A percentile compares a stretch with the other conserved stretches of the same genome.
Conservation (phyloP, 2,888 invertebrate species). For the Troides helena region DNA sequence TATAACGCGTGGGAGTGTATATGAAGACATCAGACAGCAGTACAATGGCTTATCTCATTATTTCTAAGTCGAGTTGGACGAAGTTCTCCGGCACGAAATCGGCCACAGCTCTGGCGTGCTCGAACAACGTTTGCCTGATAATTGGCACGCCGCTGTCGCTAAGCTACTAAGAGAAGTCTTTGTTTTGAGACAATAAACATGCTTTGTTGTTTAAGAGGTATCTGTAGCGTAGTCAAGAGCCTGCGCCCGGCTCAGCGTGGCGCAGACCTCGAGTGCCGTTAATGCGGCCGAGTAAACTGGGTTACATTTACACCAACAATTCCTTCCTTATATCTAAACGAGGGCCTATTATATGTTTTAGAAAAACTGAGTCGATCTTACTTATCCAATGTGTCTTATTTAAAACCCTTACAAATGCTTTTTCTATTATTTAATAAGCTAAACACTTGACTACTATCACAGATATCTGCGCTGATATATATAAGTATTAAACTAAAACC, state of each 20-base stretch:
- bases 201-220: constrained; percentile 64
- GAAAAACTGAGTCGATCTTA: not conserved
- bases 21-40: constrained; percentile 11
- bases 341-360: not conserved
- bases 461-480: too few relatives aligned
- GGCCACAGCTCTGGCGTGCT: constrained; percentile 62
- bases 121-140: constrained; percentile 65
- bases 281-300: constrained; percentile 24
- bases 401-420: not conserved
- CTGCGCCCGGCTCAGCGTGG: constrained; percentile 58
- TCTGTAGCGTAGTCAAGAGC: constrained; percentile 45
- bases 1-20: not conserved
- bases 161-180: constrained; percentile 61
- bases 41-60: constrained; percentile 20
- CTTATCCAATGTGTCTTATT: not conserved
- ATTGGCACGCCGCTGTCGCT: constrained; percentile 68
- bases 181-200: constrained; percentile 71
- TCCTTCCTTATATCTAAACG: constrained; percentile 3
- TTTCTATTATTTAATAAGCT: too few relatives aligned
- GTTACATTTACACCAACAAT: constrained; percentile 17
- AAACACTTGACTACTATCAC: too few relatives aligned
- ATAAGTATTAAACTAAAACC: too few relatives aligned
- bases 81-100: constrained; percentile 60
- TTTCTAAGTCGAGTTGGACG: constrained; percentile 33
- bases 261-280: constrained; percentile 50